Conservation (phyloP, 1,140 invertebrate species). For the Acarapis woodi region DNA sequence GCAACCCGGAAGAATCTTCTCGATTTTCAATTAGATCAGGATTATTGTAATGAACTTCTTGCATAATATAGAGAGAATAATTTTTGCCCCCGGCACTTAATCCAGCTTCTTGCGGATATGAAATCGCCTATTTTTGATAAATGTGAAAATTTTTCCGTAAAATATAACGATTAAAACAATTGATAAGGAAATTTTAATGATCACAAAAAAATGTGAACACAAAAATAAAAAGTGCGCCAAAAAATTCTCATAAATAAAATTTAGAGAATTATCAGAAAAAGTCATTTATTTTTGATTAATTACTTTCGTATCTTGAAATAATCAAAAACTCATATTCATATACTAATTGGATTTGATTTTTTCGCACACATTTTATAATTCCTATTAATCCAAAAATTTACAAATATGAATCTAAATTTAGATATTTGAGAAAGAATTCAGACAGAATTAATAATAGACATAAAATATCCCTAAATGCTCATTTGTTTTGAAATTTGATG, state of each 20-base stretch:
- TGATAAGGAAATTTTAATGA: not conserved
- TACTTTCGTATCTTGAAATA: too few relatives aligned
- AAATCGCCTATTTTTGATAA: slow-evolving; percentile 17
- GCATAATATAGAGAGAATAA: slow-evolving; percentile 58
- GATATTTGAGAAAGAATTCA: too few relatives aligned
- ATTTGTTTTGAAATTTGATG: too few relatives aligned
- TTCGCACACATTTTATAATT: too few relatives aligned
- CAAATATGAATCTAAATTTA: too few relatives aligned
- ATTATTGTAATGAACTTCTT: slow-evolving; percentile 97
- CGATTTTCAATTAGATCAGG: slow-evolving; percentile 30
- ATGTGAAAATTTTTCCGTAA: not conserved
- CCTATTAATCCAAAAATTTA: too few relatives aligned
- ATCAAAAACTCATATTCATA: too few relatives aligned
- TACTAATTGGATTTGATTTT: too few relatives aligned
- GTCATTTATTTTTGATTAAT: too few relatives aligned
- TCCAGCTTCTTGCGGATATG: slow-evolving; percentile 44
- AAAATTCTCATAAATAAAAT: not conserved
- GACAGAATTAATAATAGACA: too few relatives aligned
- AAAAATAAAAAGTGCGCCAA: not conserved
- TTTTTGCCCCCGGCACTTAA: slow-evolving; percentile 56
- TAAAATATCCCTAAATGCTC: too few relatives aligned
- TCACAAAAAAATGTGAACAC: not conserved
- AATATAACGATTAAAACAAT: not conserved
- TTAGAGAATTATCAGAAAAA: not conserved
- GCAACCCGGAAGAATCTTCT: slow-evolving; percentile 64